Evolutionary conservation across 2,888 invertebrate species (phyloP), one percentile per base, ranked within the genome.

Genomic region (Melanotus villosus): DNA sequence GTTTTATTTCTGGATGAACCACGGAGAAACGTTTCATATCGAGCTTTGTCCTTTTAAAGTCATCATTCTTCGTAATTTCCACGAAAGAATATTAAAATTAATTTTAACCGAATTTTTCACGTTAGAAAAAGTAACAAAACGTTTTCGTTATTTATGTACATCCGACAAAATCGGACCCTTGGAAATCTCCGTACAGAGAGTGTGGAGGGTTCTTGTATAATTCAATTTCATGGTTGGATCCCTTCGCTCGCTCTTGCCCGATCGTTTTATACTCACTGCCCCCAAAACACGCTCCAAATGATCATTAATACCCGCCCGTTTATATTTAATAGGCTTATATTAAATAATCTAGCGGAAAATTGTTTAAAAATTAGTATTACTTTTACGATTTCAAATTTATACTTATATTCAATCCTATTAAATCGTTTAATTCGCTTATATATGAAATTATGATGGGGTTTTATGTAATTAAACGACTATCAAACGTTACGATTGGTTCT

Each of bases 161-260:
- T 38, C 62, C 67, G 64, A 65, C 67, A 68, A 70, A 72, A 72
- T 72, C 70, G 72, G 69, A 72, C 72, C 70, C 72, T 70, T 65
- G 67, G 54, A 72, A 72, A 72, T 72, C 72, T 70, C 72, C 57
- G 70, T 69, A 68, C 58, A 72, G 50, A n/a, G n/a, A 70, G 66
- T 67, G 59, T 67, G 56, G 68, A 64, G 67, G 66, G 63, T 65
- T 63, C 71, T 70, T 70, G 82, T 83, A 85, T 85, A 85, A 85
- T 85, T 84, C 85, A 84, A 85, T 84, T 84, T 84, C 85, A 85
- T 83, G 85, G 81, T 84, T 83, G 84, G 81, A 83, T 84, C 83
- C 83, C 82, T 82, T 74, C 81, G 78, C 70, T 76, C 75, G 78
- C 76, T 73, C 70, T 72, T 77, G 74, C 75, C 78, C 80, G 79